Base-by-base conservation (phyloP, 2,113 vertebrate genomes). In the Phyllopteryx taeniolatus region DNA sequence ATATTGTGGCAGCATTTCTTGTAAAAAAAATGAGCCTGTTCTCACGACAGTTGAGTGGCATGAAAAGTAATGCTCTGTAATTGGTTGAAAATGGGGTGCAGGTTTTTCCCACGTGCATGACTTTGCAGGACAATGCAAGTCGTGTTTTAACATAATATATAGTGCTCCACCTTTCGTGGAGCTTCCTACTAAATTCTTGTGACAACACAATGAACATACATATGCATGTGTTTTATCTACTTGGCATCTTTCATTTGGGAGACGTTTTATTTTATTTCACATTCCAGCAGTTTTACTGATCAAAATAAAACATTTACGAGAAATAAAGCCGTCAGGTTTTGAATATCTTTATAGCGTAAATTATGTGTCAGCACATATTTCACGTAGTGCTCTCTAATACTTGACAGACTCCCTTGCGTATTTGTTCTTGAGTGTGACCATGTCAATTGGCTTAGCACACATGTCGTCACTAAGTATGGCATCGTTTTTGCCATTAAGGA, bases 381-480 rank as follows among this genome's bases (percentile, higher is more conserved):
- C 62, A 64, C 19, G 20, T n/a, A 35, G 17, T 22, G 17, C 35
- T 42, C 62, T 39, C 39, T 19, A 62, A 62, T 39, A 62, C 60
- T 64, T 64, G 62, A 64, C 66, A 53, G 31, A 59, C 7, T 65
- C 33, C 22, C 6, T 46, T 9, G 44, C 64, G 31, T 67, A 2
- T 57, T 10, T 35, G 9, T 42, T 56, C 17, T 56, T 42, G 33
- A 44, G 43, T 71, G 51, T 73, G 66, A 64, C 43, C 15, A 56
- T 19, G 14, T 0, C 76, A 56, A n/a, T 64, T 2, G 5, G 49
- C 72, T 67, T 44, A n/a, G 59, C 33, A 33, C 19, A 77, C 63
- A 62, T 51, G 70, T 54, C 70, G n/a, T 72, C 72, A 54, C 46
- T 74, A 46, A 49, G 35, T 51, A 56, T 74, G 69, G 59, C 71